Percentiles rank a stretch among this genome's conserved stretches.
These are phyloP conservation scores for Bambusicola thoracicus DNA, from an alignment of 2,113 vertebrate genomes.

Conservation along the genomic window DNA sequence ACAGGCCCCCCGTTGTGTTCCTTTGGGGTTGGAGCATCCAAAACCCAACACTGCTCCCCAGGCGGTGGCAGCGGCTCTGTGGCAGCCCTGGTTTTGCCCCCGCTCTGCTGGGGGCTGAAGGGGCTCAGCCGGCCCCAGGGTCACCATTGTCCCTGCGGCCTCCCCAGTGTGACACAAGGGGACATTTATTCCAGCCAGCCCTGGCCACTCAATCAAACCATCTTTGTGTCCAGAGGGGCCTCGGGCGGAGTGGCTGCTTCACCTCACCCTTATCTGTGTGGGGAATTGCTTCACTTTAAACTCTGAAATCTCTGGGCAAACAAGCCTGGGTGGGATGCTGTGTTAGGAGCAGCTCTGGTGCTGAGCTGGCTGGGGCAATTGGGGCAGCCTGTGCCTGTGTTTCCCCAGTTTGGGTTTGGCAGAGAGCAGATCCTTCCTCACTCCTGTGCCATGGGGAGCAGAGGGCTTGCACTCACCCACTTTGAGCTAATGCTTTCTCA, in stretches of 20 bases:
- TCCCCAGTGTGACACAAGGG: constrained; percentile 54
- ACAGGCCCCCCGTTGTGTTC: neutral
- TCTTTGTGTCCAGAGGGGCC: constrained; percentile 62
- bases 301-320: neutral
- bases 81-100: neutral
- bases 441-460: rapidly evolving
- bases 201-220: constrained; percentile 56
- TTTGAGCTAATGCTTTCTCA: neutral
- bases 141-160: constrained; percentile 59
- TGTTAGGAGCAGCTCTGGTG: rapidly evolving
- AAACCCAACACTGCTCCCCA: neutral
- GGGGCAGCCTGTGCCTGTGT: neutral
- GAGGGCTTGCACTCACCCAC: rapidly evolving
- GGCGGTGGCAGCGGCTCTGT: neutral
- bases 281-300: neutral
- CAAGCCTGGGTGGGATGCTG: rapidly evolving
- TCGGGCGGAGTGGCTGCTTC: constrained; percentile 33
- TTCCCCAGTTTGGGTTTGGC: neutral
- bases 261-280: neutral
- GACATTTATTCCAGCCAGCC: constrained; percentile 59
- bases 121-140: constrained; percentile 21
- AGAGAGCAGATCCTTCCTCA: neutral
- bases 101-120: neutral
- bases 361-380: neutral
- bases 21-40: neutral